Conservation (phyloP, 92 coral and sea anemone genomes). For the Montipora capitata region DNA sequence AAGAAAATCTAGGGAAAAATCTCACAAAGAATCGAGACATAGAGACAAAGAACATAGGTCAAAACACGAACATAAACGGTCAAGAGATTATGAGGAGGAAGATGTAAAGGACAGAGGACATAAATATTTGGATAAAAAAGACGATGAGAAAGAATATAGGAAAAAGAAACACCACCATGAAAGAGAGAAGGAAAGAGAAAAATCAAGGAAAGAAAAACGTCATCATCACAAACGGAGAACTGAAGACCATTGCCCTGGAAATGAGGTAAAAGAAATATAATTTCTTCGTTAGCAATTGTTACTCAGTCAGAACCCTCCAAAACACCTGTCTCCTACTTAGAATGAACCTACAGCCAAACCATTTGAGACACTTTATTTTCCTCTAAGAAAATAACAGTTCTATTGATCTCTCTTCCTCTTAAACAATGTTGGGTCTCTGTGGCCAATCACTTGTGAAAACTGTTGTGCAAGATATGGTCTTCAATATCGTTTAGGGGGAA, state of each 20-base stretch:
- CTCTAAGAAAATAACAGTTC: too few relatives aligned
- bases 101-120: slow-evolving; percentile 12
- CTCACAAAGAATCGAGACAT: slow-evolving; percentile 23
- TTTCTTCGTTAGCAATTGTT: background rate
- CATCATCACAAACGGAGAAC: slow-evolving; percentile 47
- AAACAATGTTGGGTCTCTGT: too few relatives aligned
- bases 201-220: slow-evolving; percentile 44
- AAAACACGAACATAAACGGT: slow-evolving; percentile 37
- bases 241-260: slow-evolving; percentile 2
- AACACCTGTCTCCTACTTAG: too few relatives aligned
- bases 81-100: slow-evolving; percentile 15
- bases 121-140: background rate
- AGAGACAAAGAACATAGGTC: slow-evolving; percentile 54
- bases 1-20: slow-evolving; percentile 38
- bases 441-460: too few relatives aligned
- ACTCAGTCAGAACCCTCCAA: too few relatives aligned
- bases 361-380: too few relatives aligned
- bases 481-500: too few relatives aligned
- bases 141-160: slow-evolving; percentile 62
- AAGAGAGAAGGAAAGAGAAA: slow-evolving; percentile 46
- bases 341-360: too few relatives aligned
- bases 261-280: background rate
- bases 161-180: slow-evolving; percentile 47
- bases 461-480: too few relatives aligned
- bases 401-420: too few relatives aligned